A percentile compares a stretch with the other conserved stretches of the same genome.
These are phyloP conservation scores for Nasua narica DNA, from an alignment of 2,797 vertebrate species.

Conservation along the genomic window DNA sequence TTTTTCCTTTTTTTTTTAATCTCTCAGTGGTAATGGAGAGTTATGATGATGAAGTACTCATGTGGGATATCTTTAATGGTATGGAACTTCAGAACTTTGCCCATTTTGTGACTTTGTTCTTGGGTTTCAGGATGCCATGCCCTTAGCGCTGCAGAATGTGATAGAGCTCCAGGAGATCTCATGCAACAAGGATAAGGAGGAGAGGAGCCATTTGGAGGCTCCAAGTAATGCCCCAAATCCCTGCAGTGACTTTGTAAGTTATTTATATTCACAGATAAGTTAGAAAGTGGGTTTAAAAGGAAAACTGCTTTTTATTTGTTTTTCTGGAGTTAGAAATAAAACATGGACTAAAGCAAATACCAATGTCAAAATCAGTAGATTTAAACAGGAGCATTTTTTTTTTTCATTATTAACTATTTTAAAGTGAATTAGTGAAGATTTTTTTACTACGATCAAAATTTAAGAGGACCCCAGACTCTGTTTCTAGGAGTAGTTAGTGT, in stretches of 20 bases:
- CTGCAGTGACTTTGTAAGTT: conserved; percentile 92
- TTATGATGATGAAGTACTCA: neutral
- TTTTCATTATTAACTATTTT: conserved; percentile 24
- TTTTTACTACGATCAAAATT: neutral
- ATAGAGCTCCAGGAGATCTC: conserved; percentile 87
- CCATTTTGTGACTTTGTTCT: neutral
- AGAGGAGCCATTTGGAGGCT: conserved; percentile 72
- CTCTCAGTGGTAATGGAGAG: neutral
- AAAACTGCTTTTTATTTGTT: neutral
- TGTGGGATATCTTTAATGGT: no score
- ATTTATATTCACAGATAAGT: neutral
- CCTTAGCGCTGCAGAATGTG: conserved; percentile 86
- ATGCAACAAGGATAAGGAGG: conserved; percentile 82
- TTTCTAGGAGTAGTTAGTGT: neutral
- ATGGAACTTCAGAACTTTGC: neutral
- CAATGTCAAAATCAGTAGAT: conserved; percentile 18
- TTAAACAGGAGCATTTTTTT: neutral
- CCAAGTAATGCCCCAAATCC: conserved; percentile 81
- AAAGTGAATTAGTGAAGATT: conserved; percentile 7
- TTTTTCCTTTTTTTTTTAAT: neutral
- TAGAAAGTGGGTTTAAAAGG: neutral
- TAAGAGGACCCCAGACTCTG: neutral
- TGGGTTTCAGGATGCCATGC: conserved; percentile 89
- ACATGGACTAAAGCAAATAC: neutral
- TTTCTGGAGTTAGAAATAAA: conserved; percentile 28